A percentile compares a stretch with the other conserved stretches of the same genome.
phyloP scores from a whole-genome alignment of 1,140 invertebrate species.

The Solen grandis region DNA sequence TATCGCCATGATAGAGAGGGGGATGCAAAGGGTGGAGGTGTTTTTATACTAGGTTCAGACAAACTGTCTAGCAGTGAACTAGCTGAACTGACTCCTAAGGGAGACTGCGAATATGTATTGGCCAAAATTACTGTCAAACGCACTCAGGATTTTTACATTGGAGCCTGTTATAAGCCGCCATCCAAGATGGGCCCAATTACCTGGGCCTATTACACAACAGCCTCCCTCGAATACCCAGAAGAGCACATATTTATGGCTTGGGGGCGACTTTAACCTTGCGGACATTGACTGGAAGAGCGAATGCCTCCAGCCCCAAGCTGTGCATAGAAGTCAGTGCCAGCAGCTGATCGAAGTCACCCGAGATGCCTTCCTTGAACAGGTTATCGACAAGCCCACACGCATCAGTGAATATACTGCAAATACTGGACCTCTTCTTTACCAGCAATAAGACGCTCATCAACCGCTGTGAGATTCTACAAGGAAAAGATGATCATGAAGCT shows the following conservation, averaged over 20 bases:
- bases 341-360: background rate
- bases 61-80: too few relatives aligned
- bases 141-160: too few relatives aligned
- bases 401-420: background rate
- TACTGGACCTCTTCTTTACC: background rate
- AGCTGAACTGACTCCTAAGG: too few relatives aligned
- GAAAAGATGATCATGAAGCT: background rate
- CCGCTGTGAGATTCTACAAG: background rate
- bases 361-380: slow-evolving; percentile 1
- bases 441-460: slow-evolving; percentile 18
- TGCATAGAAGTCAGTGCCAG: background rate
- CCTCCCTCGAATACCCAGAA: background rate
- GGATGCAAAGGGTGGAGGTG: too few relatives aligned
- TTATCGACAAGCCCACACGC: background rate
- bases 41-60: background rate
- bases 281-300: slow-evolving; percentile 7
- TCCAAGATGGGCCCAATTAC: background rate
- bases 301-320: background rate
- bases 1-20: slow-evolving; percentile 4
- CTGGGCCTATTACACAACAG: background rate
- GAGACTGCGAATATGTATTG: background rate
- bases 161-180: background rate
- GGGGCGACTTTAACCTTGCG: too few relatives aligned
- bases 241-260: background rate
- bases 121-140: slow-evolving; percentile 3